A percentile compares a stretch with the other conserved stretches of the same genome.
Evolutionary conservation across 2,888 invertebrate genomes (phyloP).

Genomic region (Endomychus coccineus): DNA sequence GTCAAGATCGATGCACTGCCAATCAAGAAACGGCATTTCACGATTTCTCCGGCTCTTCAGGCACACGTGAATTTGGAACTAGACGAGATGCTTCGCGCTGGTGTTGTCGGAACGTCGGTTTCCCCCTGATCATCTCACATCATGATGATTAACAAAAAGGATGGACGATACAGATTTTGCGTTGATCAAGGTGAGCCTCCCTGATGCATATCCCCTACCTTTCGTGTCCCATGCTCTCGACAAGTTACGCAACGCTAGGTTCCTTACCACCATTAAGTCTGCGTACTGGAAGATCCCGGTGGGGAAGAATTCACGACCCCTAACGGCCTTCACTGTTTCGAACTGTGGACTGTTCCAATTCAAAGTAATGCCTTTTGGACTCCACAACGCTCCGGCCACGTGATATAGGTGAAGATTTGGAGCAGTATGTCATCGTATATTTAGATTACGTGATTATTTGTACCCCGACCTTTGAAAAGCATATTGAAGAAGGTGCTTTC

Average conservation of each 20-base stretch:
- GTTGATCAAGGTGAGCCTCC: conserved; percentile 18
- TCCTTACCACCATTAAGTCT: conserved; percentile 14
- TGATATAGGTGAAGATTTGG: conserved; percentile 26
- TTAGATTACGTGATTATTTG: conserved; percentile 10
- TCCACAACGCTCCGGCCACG: conserved; percentile 26
- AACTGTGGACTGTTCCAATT: conserved; percentile 20
- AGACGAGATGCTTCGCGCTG: conserved; percentile 19
- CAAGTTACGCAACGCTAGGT: conserved; percentile 17
- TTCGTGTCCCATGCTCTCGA: conserved; percentile 16
- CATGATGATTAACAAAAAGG: conserved; percentile 21
- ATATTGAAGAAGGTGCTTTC: conserved; percentile 9
- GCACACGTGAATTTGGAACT: conserved; percentile 20
- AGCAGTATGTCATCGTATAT: conserved; percentile 17
- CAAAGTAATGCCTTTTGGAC: conserved; percentile 28
- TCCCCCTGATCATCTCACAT: conserved; percentile 21
- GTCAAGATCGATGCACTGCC: conserved; percentile 13
- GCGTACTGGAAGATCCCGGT: conserved; percentile 21
- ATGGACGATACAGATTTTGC: conserved; percentile 22
- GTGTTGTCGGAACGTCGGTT: conserved; percentile 22
- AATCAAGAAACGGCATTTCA: conserved; percentile 25
- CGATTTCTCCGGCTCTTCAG: conserved; percentile 21
- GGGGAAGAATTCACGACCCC: conserved; percentile 9
- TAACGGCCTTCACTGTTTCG: conserved; percentile 21
- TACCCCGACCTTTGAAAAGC: conserved; percentile 8
- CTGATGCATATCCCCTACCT: conserved; percentile 20